Conservation (phyloP, 2,888 invertebrate species). For the Elmis aenea region DNA sequence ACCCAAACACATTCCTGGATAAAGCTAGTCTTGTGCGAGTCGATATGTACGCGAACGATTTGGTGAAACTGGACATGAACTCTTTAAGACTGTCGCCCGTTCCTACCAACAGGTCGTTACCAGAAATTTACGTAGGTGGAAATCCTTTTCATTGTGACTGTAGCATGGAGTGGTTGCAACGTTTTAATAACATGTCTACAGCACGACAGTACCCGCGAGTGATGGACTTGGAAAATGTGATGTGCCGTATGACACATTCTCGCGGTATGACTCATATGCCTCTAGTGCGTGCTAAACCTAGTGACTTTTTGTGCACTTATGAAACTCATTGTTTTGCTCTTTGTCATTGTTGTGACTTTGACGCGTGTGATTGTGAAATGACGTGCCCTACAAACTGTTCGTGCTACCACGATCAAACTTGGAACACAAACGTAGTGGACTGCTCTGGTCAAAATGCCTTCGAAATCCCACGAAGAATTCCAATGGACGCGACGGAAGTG, state of each 20-base stretch:
- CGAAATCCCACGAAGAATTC: slow-evolving; percentile 79
- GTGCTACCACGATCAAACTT: slow-evolving; percentile 91
- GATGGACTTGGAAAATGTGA: slow-evolving; percentile 82
- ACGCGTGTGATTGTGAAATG: slow-evolving; percentile 96
- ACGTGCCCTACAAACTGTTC: slow-evolving; percentile 91
- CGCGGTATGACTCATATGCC: slow-evolving; percentile 75
- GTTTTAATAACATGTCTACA: slow-evolving; percentile 79
- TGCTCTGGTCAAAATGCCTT: slow-evolving; percentile 75
- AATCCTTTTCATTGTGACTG: slow-evolving; percentile 95
- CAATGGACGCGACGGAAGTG: slow-evolving; percentile 91
- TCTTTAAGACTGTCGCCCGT: slow-evolving; percentile 73
- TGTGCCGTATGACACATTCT: slow-evolving; percentile 82
- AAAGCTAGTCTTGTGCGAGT: slow-evolving; percentile 80
- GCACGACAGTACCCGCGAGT: slow-evolving; percentile 80
- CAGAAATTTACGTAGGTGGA: slow-evolving; percentile 86
- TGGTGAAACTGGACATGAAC: slow-evolving; percentile 76
- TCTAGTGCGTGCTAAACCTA: slow-evolving; percentile 68
- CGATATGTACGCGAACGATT: slow-evolving; percentile 84
- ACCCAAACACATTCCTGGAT: slow-evolving; percentile 80
- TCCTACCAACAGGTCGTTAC: slow-evolving; percentile 66
- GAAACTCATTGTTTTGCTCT: slow-evolving; percentile 90
- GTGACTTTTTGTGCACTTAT: slow-evolving; percentile 88
- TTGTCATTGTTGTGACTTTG: slow-evolving; percentile 94
- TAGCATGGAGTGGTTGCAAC: slow-evolving; percentile 91
- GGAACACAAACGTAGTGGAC: slow-evolving; percentile 90